Evolutionary conservation across 1,140 invertebrate genomes (phyloP), one percentile per base, ranked within the genome.

Genomic region (Caenorhabditis latens): DNA sequence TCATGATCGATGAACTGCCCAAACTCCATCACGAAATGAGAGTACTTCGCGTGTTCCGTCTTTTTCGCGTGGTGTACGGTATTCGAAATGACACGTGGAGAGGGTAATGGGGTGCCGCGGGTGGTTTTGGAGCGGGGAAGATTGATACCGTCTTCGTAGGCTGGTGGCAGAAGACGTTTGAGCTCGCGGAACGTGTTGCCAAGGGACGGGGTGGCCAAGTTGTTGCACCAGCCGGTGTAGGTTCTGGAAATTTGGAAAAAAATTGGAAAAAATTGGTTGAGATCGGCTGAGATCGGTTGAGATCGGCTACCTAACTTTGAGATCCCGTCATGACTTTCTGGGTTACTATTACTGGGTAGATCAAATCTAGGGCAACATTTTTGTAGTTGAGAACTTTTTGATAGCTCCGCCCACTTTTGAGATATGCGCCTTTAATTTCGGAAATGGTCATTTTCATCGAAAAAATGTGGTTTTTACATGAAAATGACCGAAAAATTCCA

Each of bases 211-310:
- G 97, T 94, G 86, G 95, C 94, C 19, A 98, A 94, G 93, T 99
- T 99, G 93, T 99, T 99, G 92, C 98, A 99, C 21, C 95, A 96
- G 0, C 98, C 98, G 93, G 99, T 97, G 85, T 96, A 95, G n/a
- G 94, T 95, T 0, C 98, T 84, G 46, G 32, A 32, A 32, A 32
- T 32, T 32, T 32, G 32, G 32, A n/a, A 71, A 65, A 40, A 40
- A n/a, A 65, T 42, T 32, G 32, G 2, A 32, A 32, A 32, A 32
- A 32, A 32, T 32, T 32, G 32, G 32, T 32, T 32, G 32, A 32
- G 32, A 32, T 32, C 32, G 32, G 32, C 2, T 32, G 32, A 32
- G 2, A 32, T 32, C 32, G 32, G 32, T 2, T 32, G 32, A 32
- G 32, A 32, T 32, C 32, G 32, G 32, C 32, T 32, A 32, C 32